A percentile compares a stretch with the other conserved stretches of the same genome.
These are phyloP conservation scores for Nanorana parkeri DNA, from an alignment of 2,113 vertebrate genomes.

Conservation along the genomic window DNA sequence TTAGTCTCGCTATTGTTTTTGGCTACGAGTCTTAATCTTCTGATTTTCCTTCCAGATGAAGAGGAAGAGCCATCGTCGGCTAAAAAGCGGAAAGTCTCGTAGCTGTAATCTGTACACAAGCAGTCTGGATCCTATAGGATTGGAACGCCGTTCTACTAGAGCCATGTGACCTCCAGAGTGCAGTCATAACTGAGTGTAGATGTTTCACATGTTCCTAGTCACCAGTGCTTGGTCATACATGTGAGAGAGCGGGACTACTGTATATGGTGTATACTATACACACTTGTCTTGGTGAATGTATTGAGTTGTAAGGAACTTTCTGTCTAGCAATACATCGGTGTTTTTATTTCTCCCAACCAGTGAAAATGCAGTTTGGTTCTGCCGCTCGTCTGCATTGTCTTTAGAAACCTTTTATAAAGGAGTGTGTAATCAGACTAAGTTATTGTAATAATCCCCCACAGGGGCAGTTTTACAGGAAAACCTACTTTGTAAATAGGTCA, in stretches of 20 bases:
- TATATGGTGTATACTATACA: constrained; percentile 1
- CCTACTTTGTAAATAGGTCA: constrained; percentile 41
- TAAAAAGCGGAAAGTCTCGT: constrained; percentile 82
- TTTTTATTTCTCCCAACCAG: constrained; percentile 63
- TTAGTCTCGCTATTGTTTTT: too few species aligned
- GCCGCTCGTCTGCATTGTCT: constrained; percentile 64
- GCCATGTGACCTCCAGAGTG: background rate
- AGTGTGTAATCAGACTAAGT: constrained; percentile 65
- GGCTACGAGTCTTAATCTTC: background rate
- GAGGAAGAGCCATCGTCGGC: constrained; percentile 70
- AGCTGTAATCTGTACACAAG: background rate
- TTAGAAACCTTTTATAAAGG: constrained; percentile 79
- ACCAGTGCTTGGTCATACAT: background rate
- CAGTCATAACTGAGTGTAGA: constrained; percentile 9
- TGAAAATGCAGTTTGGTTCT: constrained; percentile 56
- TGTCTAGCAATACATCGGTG: constrained; percentile 55
- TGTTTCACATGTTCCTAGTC: background rate
- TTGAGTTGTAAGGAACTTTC: constrained; percentile 62
- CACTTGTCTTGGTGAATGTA: constrained; percentile 37
- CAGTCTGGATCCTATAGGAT: constrained; percentile 68
- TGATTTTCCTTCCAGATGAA: constrained; percentile 74
- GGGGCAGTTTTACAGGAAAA: constrained; percentile 66
- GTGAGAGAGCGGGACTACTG: background rate
- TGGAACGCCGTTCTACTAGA: constrained; percentile 62
- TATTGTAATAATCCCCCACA: constrained; percentile 65